Base-by-base conservation (phyloP, 1,140 invertebrate species). In the Drosophila nebulosa region DNA sequence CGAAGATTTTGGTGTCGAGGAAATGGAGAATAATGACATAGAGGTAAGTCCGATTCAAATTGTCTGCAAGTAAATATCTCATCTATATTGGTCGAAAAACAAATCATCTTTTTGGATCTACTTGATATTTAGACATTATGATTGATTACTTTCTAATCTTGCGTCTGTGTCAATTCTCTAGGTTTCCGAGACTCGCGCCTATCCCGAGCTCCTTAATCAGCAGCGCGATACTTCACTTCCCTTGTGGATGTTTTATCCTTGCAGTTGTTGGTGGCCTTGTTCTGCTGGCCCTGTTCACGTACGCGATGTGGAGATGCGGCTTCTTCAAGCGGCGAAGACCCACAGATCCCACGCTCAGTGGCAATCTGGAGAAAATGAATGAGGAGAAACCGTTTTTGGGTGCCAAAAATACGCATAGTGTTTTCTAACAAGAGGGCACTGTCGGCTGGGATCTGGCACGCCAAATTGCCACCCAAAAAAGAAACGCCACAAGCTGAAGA, bases 271-370 rank as follows among this genome's bases (percentile, higher is more conserved):
- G 94, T 1, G 97, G 97, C 16, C 90, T 98, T 12, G 90, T 98
- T 64, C 92, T 98, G 2, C 92, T 98, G 21, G 93, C 97, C 6
- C 76, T 97, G 0, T 92, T 98, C 26, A 95, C 95, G n/a, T 92
- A 96, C 18, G 91, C 95, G 3, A 90, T 98, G 21, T 97, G 96
- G 94, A 97, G 96, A 92, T 93, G 96, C 26, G 97, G 97, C 46
- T 98, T 98, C 93, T 98, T 98, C 92, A 97, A 97, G 90, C 90
- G 96, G 59, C 94, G 95, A 91, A 93, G 96, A 69, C 95, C 95
- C 6, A 86, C 78, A 2, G 96, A 97, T 91, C 95, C 95, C 0
- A 97, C 96, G 14, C 84, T 97, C 0, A 96, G 95, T 4, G 96
- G 96, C 4, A 97, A 97, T 91, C 91, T 97, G 22, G 95, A 96